Base-by-base conservation (phyloP, 2,888 invertebrate genomes). In the Seira ritae region DNA sequence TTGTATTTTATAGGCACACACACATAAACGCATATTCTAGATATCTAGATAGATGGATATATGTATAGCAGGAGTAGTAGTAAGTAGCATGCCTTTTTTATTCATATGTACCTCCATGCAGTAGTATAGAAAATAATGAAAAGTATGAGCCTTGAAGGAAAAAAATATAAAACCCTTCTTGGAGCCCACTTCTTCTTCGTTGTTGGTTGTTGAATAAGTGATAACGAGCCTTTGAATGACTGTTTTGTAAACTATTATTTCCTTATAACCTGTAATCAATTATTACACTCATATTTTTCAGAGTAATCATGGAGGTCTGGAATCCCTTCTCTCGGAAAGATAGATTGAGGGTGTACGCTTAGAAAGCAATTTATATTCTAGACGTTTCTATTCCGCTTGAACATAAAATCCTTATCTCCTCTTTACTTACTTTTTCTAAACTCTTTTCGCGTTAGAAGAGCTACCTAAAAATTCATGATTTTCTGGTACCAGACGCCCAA, bases 191-290 rank as follows among this genome's bases (percentile, higher is more conserved):
- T 42, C 12, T 42, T 42, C 42, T 42, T 12, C 42, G 6, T 42
- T 42, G 4, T 42, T 42, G 60, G 72, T 22, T 77, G 77, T 77
- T 83, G 83, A 83, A 83, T 78, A 83, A 83, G 83, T 83, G 83
- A 83, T 83, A 83, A 83, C 77, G 83, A 78, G 83, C 65, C 72
- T 72, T 78, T 79, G 74, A 83, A 74, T 79, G 73, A 79, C 78
- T 73, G 78, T 79, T 70, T 83, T 23, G 71, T 69, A 77, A 83
- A 69, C 78, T 78, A 77, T 78, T 77, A 83, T 78, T 83, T 83
- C 76, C 71, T 42, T 68, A 67, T 83, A 79, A 83, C 83, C 83
- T 79, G 78, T 83, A 77, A 83, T 83, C 83, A 83, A 83, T 83
- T 83, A 83, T 74, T 78, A 78, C 78, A 83, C 78, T 83, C 60